Percentiles rank a stretch among this genome's conserved stretches.
Evolutionary conservation across 1,140 invertebrate species (phyloP).

Genomic region (Andricus grossulariae): DNA sequence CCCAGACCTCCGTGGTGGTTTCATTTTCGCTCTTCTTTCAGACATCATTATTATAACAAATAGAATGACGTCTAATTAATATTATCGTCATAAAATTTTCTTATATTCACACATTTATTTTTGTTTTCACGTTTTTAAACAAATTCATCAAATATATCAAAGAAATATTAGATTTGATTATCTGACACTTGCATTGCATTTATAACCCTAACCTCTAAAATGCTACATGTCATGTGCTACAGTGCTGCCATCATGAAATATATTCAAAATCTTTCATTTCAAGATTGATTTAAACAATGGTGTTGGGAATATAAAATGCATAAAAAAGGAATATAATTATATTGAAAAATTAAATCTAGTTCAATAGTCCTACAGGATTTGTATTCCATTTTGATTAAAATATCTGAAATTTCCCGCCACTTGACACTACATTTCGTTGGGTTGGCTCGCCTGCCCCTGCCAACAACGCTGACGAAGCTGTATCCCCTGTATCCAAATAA

Average conservation of each 20-base stretch:
- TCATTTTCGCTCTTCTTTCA: constrained; percentile 24
- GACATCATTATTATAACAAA: background rate
- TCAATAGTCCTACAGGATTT: too few relatives aligned
- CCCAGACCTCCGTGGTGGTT: constrained; percentile 1
- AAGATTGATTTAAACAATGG: too few relatives aligned
- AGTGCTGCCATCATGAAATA: background rate
- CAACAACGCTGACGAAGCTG: background rate
- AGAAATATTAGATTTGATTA: background rate
- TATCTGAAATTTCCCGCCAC: background rate
- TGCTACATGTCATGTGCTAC: background rate
- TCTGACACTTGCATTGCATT: background rate
- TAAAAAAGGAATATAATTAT: too few relatives aligned
- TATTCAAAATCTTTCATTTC: background rate
- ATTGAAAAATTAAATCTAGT: too few relatives aligned
- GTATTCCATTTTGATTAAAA: too few relatives aligned
- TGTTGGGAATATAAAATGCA: too few relatives aligned
- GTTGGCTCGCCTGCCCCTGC: background rate
- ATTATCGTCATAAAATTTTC: background rate
- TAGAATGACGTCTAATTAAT: background rate
- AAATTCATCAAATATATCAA: background rate
- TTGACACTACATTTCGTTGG: background rate
- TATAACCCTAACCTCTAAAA: background rate
- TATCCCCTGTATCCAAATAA: background rate
- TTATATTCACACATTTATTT: background rate
- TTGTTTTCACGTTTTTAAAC: background rate